These are phyloP conservation scores for sheep (Ovis aries) DNA, from an alignment of 2,113 vertebrate genomes.

Conservation along the genomic window ARS-UI_Ramb_v3.0 NC_056061.1:15319001-15319500, in stretches of 20 bases:
- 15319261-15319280: neutral
- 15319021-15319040: neutral
- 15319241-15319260: neutral
- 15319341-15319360: neutral
- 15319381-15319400: neutral
- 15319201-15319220: neutral
- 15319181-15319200: neutral
- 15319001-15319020: neutral
- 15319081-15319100: neutral
- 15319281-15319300: neutral
- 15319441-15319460: neutral
- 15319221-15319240: neutral
- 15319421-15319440: neutral
- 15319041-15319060: neutral
- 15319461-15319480: neutral
- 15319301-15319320: neutral
- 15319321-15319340: neutral
- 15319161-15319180: neutral
- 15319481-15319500: neutral
- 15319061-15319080: neutral
- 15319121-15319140: neutral
- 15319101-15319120: neutral
- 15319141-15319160: neutral
- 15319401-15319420: neutral
- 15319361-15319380: neutral